Conservation (phyloP, 2,888 invertebrate genomes). For the Nasonovia ribisnigri region DNA sequence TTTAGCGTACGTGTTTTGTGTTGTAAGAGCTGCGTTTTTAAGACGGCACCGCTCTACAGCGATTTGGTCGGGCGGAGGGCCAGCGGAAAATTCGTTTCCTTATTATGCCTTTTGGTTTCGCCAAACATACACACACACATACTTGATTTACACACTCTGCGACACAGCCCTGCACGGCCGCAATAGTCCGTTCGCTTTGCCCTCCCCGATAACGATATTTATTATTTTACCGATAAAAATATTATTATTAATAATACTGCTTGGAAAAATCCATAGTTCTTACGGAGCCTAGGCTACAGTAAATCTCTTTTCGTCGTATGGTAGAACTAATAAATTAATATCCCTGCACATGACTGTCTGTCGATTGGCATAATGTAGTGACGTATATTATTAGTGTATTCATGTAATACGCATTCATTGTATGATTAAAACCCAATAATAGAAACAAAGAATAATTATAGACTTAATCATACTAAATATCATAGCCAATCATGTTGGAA, state of each 20-base stretch:
- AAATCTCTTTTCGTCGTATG: not conserved
- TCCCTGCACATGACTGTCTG: not conserved
- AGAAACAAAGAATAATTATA: not conserved
- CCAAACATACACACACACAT: not conserved
- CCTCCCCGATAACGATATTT: not conserved
- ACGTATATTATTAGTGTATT: not conserved
- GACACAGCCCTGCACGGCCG: not conserved
- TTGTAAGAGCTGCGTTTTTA: not conserved
- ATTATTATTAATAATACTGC: not conserved
- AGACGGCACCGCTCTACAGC: not conserved
- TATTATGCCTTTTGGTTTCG: not conserved
- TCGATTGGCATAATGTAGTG: too few species aligned
- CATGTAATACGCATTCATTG: not conserved
- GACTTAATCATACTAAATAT: not conserved
- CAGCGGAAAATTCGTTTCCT: not conserved
- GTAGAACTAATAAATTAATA: not conserved
- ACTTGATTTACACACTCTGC: not conserved
- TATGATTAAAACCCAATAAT: not conserved
- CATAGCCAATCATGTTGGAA: not conserved
- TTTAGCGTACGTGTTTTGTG: conserved; percentile 32
- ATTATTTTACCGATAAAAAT: not conserved
- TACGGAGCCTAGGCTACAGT: not conserved
- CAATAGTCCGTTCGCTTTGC: not conserved
- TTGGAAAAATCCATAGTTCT: not conserved
- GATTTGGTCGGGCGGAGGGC: not conserved